Evolutionary conservation across 2,797 vertebrate genomes (phyloP), one percentile per base, ranked within the genome.

Genomic region (Malacoctenus gilli): DNA sequence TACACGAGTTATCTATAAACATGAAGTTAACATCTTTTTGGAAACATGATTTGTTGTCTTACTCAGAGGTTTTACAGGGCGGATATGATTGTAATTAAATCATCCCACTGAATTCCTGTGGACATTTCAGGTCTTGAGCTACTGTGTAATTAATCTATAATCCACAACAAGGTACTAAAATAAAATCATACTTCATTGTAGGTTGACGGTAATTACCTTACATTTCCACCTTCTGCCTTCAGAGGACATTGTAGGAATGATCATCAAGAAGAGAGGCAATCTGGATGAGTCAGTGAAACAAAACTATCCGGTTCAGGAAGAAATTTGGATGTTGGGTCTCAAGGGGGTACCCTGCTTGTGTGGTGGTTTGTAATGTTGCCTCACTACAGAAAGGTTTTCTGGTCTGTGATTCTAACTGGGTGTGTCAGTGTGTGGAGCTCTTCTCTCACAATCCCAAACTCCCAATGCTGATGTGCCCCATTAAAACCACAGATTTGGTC

Each of bases 1-100:
- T 22, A 53, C 19, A 16, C 20, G 11, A n/a, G 7, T 8, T 43
- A 36, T 16, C 2, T 49, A 48, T 35, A 44, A 71, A 48, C 23
- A 60, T 40, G 42, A 31, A 35, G 8, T 5, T 23, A 11, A 52
- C 13, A 31, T 4, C 10, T 36, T n/a, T 14, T 40, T 3, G 4
- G 18, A 40, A 13, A 39, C 18, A 9, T 47, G 23, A 43, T 43
- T 52, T 9, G 43, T 22, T 34, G 18, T 38, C 23, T 0, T 35
- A 22, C 16, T 30, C 8, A 23, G 15, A 19, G 10, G 23, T n/a
- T 14, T 10, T 37, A 12, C 21, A 18, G 10, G 9, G 37, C 4
- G 3, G 2, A 14, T 1, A 16, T 3, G 14, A 16, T 16, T 15
- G 2, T 35, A 4, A 35, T 35, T 14, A 35, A 4, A 35, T 35